Percentiles rank a stretch among this genome's conserved stretches.
Conservation (phyloP, 2,888 invertebrate species). For the Pandemis heparana region DNA sequence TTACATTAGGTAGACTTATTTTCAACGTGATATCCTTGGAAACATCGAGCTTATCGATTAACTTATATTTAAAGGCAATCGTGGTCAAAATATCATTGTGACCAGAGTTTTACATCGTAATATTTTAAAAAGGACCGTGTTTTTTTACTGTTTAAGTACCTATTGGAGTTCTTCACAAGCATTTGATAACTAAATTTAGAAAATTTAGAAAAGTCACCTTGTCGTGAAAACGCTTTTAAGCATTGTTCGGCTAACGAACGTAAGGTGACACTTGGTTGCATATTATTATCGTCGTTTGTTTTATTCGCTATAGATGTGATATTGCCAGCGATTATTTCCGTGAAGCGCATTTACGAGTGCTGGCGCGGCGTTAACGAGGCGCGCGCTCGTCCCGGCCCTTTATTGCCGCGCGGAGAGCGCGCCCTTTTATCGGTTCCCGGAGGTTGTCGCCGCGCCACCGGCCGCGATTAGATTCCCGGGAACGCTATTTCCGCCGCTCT, state of each 20-base stretch:
- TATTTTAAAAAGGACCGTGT: neutral
- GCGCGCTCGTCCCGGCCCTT: conserved; percentile 66
- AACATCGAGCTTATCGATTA: no score
- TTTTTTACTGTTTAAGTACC: neutral
- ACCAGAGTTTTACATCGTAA: no score
- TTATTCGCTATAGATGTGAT: conserved; percentile 40
- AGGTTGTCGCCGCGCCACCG: conserved; percentile 76
- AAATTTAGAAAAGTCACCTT: no score
- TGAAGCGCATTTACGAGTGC: conserved; percentile 78
- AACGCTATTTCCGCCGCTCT: conserved; percentile 80
- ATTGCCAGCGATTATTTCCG: conserved; percentile 71
- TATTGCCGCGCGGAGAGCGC: conserved; percentile 63
- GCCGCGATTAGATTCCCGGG: conserved; percentile 68
- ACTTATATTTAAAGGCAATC: no score
- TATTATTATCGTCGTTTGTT: neutral
- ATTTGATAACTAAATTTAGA: no score
- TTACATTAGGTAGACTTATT: no score
- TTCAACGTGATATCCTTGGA: no score
- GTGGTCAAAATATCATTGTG: no score
- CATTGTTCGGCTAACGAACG: no score
- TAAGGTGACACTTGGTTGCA: neutral
- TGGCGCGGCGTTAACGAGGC: conserved; percentile 75
- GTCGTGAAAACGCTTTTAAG: no score
- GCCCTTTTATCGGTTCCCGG: conserved; percentile 82
- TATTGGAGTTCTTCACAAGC: no score